Conservation (phyloP, 2,797 vertebrate genomes). For the Orestias chungarensis region DNA sequence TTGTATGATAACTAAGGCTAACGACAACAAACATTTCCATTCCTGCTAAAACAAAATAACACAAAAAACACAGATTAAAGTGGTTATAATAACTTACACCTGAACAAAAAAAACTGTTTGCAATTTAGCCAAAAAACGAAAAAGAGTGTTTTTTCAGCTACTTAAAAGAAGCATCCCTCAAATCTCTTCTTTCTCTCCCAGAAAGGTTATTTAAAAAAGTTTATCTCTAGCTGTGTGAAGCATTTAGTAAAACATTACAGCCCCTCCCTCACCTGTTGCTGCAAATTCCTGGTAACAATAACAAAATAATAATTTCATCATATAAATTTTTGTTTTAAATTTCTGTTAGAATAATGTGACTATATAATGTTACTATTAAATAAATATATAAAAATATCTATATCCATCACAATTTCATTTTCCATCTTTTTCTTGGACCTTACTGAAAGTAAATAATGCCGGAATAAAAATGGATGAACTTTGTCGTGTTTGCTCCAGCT, state of each 20-base stretch:
- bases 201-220: too few species aligned
- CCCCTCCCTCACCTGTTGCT: not conserved
- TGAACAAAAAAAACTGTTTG: not conserved
- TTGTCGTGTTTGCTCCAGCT: conserved; percentile 58
- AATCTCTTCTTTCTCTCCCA: too few species aligned
- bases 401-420: too few species aligned
- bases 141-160: too few species aligned
- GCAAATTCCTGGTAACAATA: not conserved
- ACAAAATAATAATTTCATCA: not conserved
- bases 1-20: not conserved
- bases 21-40: not conserved
- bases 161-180: too few species aligned
- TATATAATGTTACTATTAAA: too few species aligned
- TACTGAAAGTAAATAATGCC: too few species aligned
- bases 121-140: not conserved
- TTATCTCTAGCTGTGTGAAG: not conserved
- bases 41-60: not conserved
- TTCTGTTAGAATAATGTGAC: not conserved
- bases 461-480: conserved; percentile 43
- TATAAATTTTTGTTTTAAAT: not conserved
- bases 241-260: not conserved
- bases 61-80: not conserved
- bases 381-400: too few species aligned
- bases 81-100: not conserved
- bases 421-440: too few species aligned